Base-by-base conservation (phyloP, 2,888 invertebrate genomes). In the Luffia ferchaultella region DNA sequence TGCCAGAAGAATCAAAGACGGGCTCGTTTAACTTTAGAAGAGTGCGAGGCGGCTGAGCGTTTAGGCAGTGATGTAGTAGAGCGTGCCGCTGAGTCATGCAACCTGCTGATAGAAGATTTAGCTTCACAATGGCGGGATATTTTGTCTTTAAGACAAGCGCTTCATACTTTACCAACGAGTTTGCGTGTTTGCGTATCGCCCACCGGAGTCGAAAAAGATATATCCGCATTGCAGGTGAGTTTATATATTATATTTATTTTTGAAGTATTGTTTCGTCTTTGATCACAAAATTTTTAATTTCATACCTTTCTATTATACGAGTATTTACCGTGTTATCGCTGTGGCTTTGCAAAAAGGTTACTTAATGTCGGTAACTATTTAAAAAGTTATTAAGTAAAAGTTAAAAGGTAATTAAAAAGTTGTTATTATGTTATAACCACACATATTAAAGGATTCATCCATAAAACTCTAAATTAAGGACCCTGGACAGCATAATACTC, bases 121-220 rank as follows among this genome's bases (percentile, higher is more conserved):
- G 85, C 86, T 0, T 70, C 85, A 0, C 87, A 92, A 52, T 94
- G 93, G 93, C 89, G 91, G 59, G 93, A 93, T 56, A 87, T 93
- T 20, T 88, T 93, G 85, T 85, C 87, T 0, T 71, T 93, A 18
- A 79, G 93, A 19, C 93, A 93, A 65, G 82, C 92, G 50, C 73
- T 93, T 20, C 93, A 94, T 59, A 92, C 92, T 0, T 71, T 94
- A 49, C 93, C 93, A 0, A 91, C 88, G 63, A 87, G 91, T 42
- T 77, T 93, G 52, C 86, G 91, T 46, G 88, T 93, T 44, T 89
- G 92, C 1, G 90, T 94, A 0, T 93, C 93, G 0, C 93, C 93
- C 0, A 87, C 90, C 0, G 87, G 90, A 55, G 79, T 93, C 19
- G 93, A 94, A 65, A 85, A 89, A 45, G 92, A 93, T 55, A 91